These are phyloP conservation scores for Pterocles orientalis DNA, from an alignment of 2,113 vertebrate genomes.

Conservation along the genomic window DNA sequence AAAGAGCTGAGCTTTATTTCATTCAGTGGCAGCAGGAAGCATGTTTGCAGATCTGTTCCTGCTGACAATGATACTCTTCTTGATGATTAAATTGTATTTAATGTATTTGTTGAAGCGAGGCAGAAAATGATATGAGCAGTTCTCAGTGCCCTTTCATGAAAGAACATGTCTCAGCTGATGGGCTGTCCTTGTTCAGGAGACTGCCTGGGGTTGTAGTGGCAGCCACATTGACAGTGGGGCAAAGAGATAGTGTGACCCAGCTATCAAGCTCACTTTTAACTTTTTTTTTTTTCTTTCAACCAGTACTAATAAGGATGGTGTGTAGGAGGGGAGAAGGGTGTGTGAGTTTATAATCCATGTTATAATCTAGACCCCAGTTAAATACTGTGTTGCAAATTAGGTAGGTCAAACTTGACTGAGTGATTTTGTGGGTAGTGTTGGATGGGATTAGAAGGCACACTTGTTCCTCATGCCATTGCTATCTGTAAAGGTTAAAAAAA, in stretches of 20 bases:
- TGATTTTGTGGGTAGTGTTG: background rate
- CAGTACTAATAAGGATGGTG: background rate
- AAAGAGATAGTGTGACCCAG: background rate
- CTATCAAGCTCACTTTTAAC: background rate
- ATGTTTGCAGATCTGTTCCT: constrained; percentile 50
- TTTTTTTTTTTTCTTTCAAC: background rate
- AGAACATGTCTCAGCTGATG: constrained; percentile 31
- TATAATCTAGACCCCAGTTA: background rate
- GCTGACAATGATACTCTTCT: constrained; percentile 49
- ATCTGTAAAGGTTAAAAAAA: background rate
- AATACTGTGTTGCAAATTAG: background rate
- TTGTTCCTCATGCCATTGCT: background rate
- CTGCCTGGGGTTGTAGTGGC: constrained; percentile 9
- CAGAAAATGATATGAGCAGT: constrained; percentile 22
- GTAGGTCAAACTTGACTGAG: background rate
- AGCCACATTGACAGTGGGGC: background rate
- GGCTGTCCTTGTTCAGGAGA: background rate
- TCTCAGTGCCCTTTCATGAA: constrained; percentile 45
- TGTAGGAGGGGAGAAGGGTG: background rate
- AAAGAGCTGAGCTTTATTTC: constrained; percentile 24
- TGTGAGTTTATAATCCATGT: background rate
- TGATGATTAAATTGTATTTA: constrained; percentile 67
- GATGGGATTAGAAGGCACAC: background rate
- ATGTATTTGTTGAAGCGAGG: constrained; percentile 55
- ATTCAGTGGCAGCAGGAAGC: constrained; percentile 29